Base-by-base conservation (phyloP, 1,140 invertebrate species). In the Dreissena rostriformis region DNA sequence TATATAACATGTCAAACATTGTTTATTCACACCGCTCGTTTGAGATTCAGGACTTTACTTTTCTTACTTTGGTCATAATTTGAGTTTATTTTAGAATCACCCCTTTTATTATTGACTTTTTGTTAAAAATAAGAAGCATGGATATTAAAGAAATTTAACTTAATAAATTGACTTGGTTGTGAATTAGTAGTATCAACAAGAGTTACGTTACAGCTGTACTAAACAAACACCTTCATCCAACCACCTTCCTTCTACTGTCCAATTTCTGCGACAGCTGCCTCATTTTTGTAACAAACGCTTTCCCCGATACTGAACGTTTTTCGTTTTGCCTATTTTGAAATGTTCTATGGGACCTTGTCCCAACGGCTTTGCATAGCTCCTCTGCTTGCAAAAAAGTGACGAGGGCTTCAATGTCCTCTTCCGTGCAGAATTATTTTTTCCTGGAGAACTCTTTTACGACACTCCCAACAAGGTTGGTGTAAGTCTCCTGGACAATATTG, bases 341-440 rank as follows among this genome's bases (percentile, higher is more conserved):
- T 5, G 70, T 24, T 52, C 53, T 72, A 49, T 72, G 70, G 12
- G 10, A 72, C 5, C 39, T 6, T 19, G 29, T 22, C 7, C 70
- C 51, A 51, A 39, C 24, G 10, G 49, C 7, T 72, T 51, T 5
- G 4, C 29, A 51, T 10, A 72, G 22, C 5, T 52, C 5, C 24
- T 72, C 70, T 6, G 10, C 11, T 51, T 72, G 49, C 39, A 72
- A 52, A 72, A 73, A 19, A 51, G 7, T 22, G 22, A 22, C 51
- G n/a, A 49, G 53, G 15, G 53, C 49, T 51, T 51, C 53, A 10
- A 72, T 49, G 49, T 72, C 70, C 53, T 72, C 70, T 15, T 51
- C 12, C 39, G 29, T 72, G 10, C 53, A 4, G 11, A 8, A 5
- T 4, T 14, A 12, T 51, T 6, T 72, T 5, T 52, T 2, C 17